Percentiles rank a stretch among this genome's conserved stretches.
phyloP scores from a whole-genome alignment of 2,113 vertebrate species.

The Strix aluco region DNA sequence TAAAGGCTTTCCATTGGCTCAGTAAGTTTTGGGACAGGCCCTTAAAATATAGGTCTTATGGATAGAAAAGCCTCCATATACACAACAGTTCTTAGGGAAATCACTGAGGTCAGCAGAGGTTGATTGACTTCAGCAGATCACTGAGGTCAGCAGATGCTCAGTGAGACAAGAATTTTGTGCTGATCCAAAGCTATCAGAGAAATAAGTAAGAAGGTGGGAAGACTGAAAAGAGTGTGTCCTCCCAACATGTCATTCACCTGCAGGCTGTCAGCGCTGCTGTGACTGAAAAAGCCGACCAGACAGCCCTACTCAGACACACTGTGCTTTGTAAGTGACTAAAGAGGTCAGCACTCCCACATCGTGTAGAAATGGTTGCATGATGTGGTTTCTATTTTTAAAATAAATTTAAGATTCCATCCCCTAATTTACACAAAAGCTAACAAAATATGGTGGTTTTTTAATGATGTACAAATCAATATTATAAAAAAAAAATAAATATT shows the following conservation, averaged over 20 bases:
- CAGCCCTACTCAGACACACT: not conserved
- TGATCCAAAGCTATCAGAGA: constrained; percentile 46
- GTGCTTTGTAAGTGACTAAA: not conserved
- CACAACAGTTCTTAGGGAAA: constrained; percentile 16
- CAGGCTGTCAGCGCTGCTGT: not conserved
- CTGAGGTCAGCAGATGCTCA: constrained; percentile 58
- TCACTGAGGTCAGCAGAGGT: constrained; percentile 40
- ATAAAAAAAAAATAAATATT: constrained; percentile 10
- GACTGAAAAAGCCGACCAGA: not conserved
- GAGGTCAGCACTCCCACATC: not conserved
- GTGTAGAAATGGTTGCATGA: not conserved
- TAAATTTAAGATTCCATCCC: not conserved
- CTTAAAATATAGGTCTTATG: constrained; percentile 7
- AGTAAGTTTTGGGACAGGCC: not conserved
- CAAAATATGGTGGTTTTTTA: not conserved
- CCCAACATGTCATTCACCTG: not conserved
- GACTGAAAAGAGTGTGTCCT: not conserved
- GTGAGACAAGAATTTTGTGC: constrained; percentile 23
- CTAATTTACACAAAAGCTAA: constrained; percentile 25
- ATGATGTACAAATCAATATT: not conserved
- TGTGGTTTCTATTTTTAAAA: not conserved
- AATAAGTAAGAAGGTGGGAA: not conserved
- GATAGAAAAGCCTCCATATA: not conserved
- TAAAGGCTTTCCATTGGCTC: not conserved
- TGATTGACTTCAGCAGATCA: constrained; percentile 48